phyloP scores from a whole-genome alignment of 2,113 vertebrate genomes.

The Gavia stellata region DNA sequence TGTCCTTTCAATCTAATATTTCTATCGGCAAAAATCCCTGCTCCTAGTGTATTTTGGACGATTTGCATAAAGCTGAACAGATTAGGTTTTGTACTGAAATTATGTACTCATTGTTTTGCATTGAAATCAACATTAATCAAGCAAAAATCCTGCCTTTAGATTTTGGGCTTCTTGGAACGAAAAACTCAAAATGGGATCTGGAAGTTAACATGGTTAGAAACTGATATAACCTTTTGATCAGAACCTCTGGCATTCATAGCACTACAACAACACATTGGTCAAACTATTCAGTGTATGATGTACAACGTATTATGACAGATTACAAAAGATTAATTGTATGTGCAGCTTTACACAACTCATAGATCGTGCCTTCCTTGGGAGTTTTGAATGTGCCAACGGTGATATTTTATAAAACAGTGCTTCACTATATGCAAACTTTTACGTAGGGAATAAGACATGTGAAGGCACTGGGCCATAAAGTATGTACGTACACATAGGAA shows the following conservation, averaged over 20 bases:
- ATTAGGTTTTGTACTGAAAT: background rate
- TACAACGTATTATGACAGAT: background rate
- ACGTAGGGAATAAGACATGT: fast-evolving
- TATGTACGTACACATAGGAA: fast-evolving
- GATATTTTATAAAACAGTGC: background rate
- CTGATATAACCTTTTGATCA: background rate
- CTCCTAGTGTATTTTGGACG: background rate
- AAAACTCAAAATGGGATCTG: background rate
- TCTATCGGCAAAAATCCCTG: background rate
- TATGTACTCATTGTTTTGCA: background rate
- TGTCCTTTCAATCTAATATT: background rate
- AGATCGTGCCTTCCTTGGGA: background rate
- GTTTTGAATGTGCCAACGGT: background rate
- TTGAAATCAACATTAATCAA: background rate
- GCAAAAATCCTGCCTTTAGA: background rate
- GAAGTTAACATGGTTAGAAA: background rate
- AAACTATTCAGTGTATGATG: background rate
- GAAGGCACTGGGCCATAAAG: background rate
- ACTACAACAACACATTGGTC: background rate
- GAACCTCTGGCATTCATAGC: background rate
- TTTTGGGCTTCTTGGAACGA: background rate
- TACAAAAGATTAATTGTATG: background rate
- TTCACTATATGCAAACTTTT: background rate
- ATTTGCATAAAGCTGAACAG: background rate
- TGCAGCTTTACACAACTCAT: background rate